Evolutionary conservation across 2,797 vertebrate genomes (phyloP).

Genomic region (Limnodromus scolopaceus): DNA sequence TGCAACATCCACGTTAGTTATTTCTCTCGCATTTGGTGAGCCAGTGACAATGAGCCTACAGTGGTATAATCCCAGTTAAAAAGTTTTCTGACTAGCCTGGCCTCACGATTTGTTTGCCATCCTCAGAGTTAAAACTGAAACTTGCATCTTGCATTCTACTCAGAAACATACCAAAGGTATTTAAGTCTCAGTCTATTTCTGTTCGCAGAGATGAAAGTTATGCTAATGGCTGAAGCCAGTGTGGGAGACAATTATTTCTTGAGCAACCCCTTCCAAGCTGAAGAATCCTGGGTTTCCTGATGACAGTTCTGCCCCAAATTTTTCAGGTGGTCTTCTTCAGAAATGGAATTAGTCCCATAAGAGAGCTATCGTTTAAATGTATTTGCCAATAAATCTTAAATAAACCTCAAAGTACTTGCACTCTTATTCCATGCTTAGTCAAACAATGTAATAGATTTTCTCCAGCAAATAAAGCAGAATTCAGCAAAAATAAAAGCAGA

Average conservation of each 20-base stretch:
- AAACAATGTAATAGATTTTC: background rate
- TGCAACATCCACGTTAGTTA: background rate
- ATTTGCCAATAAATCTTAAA: background rate
- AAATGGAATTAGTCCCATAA: background rate
- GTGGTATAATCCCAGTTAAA: background rate
- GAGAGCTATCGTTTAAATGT: background rate
- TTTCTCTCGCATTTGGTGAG: background rate
- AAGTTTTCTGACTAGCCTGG: background rate
- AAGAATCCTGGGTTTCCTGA: background rate
- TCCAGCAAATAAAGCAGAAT: background rate
- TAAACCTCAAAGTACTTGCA: accelerated
- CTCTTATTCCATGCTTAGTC: background rate
- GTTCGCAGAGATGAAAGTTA: background rate
- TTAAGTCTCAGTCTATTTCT: background rate
- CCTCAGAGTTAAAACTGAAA: background rate
- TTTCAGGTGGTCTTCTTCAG: background rate
- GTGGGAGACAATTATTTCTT: background rate
- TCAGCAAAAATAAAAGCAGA: background rate
- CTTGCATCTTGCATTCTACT: background rate
- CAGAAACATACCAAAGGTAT: background rate
- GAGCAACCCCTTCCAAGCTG: background rate
- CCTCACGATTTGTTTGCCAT: background rate
- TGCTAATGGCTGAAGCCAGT: background rate
- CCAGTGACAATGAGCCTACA: background rate
- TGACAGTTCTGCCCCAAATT: background rate